Percentiles rank a stretch among this genome's conserved stretches.
Evolutionary conservation across 1,140 invertebrate genomes (phyloP).

Genomic region (Drosophila kikkawai): DNA sequence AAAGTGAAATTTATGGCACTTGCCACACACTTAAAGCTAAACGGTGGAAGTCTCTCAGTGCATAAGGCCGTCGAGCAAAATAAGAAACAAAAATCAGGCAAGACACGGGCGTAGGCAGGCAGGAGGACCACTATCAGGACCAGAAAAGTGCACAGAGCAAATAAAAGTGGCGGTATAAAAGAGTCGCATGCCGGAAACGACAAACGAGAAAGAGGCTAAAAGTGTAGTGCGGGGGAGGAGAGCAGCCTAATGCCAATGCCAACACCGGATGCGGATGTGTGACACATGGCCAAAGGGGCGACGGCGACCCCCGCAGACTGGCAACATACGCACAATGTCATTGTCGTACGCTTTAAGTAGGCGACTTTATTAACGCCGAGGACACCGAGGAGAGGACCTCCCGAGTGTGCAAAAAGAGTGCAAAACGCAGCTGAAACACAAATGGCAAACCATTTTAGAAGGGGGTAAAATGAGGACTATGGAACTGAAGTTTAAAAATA

Average conservation of each 20-base stretch:
- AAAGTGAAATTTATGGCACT: slow-evolving; percentile 58
- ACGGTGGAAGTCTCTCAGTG: slow-evolving; percentile 14
- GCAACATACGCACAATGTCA: slow-evolving; percentile 58
- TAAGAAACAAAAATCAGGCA: slow-evolving; percentile 55
- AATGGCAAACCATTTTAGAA: slow-evolving; percentile 51
- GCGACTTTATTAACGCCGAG: slow-evolving; percentile 80
- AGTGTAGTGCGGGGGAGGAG: background rate
- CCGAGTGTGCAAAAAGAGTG: slow-evolving; percentile 31
- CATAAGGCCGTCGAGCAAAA: slow-evolving; percentile 37
- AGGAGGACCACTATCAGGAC: slow-evolving; percentile 5
- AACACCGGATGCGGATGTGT: slow-evolving; percentile 79
- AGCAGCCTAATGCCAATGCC: slow-evolving; percentile 71
- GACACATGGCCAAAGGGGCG: slow-evolving; percentile 64
- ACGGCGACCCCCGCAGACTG: slow-evolving; percentile 20
- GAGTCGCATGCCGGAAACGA: slow-evolving; percentile 71
- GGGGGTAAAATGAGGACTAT: background rate
- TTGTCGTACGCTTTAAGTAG: slow-evolving; percentile 78
- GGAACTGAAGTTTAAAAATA: background rate
- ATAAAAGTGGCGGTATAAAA: slow-evolving; percentile 57
- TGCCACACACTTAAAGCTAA: slow-evolving; percentile 37
- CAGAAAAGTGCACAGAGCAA: slow-evolving; percentile 36
- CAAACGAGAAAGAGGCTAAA: slow-evolving; percentile 47
- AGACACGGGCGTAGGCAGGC: slow-evolving; percentile 6
- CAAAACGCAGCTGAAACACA: slow-evolving; percentile 37
- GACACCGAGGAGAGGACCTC: slow-evolving; percentile 46